phyloP scores from a whole-genome alignment of 2,113 vertebrate genomes.

The Bubo blakistoni region DNA sequence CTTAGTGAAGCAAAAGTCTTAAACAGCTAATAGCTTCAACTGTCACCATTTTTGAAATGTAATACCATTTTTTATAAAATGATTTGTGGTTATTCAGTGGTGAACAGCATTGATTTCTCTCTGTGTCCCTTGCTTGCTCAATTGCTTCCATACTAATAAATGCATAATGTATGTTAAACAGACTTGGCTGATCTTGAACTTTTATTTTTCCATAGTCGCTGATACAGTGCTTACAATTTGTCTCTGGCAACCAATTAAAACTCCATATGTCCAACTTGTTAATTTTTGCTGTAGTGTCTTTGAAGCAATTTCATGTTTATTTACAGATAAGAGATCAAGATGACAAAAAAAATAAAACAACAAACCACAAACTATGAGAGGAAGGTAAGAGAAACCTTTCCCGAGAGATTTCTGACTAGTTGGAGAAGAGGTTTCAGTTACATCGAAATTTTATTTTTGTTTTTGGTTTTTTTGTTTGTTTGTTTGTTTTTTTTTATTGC shows the following conservation, averaged over 20 bases:
- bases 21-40: constrained; percentile 19
- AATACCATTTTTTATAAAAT: constrained; percentile 34
- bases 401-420: background rate
- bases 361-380: background rate
- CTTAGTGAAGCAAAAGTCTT: background rate
- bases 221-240: background rate
- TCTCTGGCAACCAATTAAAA: background rate
- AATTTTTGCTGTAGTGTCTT: background rate
- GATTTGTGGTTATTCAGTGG: constrained; percentile 46
- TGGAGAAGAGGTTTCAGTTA: background rate
- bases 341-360: background rate
- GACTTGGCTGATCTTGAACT: background rate
- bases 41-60: background rate
- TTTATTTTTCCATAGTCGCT: background rate
- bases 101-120: constrained; percentile 58
- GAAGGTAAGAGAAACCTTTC: background rate
- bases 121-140: constrained; percentile 25
- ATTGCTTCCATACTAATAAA: constrained; percentile 13
- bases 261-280: background rate
- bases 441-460: background rate
- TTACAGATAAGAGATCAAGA: background rate
- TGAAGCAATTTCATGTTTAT: background rate
- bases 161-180: constrained; percentile 36
- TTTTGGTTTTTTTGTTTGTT: too few species aligned
- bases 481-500: background rate